Base-by-base conservation (phyloP, 1,140 invertebrate species). In the Drosophila asahinai region DNA sequence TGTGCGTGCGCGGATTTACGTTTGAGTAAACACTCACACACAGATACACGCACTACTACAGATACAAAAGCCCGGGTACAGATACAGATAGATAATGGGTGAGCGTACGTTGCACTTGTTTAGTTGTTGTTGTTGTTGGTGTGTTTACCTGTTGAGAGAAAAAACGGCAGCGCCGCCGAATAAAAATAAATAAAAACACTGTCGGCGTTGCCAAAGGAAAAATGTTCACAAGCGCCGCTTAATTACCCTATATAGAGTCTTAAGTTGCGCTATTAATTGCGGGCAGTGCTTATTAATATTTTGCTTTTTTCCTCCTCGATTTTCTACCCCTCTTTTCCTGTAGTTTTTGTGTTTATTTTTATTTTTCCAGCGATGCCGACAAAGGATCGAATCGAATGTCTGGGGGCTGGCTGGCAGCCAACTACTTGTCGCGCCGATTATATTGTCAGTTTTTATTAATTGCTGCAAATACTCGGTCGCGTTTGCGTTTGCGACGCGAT, bases 361-460 rank as follows among this genome's bases (percentile, higher is more conserved):
- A 73, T 58, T 77, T 77, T 58, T 66, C 77, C 49, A 60, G 52
- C 65, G 70, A 80, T 77, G 86, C 81, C 86, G 86, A 90, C 86
- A 89, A 91, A 89, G 86, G 82, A 8, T 49, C 40, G 43, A 65
- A 61, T 43, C 60, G 33, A 78, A 71, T 78, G 81, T 87, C 81
- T 83, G 70, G 73, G 81, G 78, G 81, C 74, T 87, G 86, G 84
- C 81, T 89, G 86, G 81, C 86, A 90, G 86, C 86, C 86, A 89
- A 89, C 86, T 86, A 86, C 81, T 90, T 90, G 86, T 90, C 86
- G 86, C 86, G 76, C 63, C 82, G 86, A 90, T 90, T 90, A 90
- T 80, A 90, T 90, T 90, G 86, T 90, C 86, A 90, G 86, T 86
- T 91, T 90, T 90, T 90, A 90, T 90, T 90, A 90, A 90, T 90